These are phyloP conservation scores for Dioctria rufipes DNA, from an alignment of 2,888 invertebrate genomes.

Conservation along the genomic window DNA sequence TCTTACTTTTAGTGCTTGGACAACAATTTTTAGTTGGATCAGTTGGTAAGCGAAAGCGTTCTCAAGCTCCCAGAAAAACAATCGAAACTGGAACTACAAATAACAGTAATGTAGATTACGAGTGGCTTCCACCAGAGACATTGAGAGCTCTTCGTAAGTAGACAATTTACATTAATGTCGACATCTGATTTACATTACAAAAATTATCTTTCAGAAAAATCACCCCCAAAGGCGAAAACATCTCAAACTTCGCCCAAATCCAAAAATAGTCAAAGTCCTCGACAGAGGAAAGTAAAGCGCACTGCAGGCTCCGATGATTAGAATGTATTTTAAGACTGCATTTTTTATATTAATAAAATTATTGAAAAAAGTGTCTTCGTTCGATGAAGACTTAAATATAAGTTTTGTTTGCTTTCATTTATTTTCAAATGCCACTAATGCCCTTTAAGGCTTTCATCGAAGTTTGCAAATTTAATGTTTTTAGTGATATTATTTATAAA, in stretches of 20 bases:
- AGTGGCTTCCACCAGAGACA: conserved; percentile 97
- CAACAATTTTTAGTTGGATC: conserved; percentile 91
- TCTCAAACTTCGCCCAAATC: conserved; percentile 72
- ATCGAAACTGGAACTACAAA: conserved; percentile 94
- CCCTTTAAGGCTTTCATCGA: too few species aligned
- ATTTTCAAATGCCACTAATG: too few species aligned
- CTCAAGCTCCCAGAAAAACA: conserved; percentile 74
- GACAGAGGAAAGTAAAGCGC: conserved; percentile 84
- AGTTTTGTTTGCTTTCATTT: neutral
- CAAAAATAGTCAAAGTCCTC: conserved; percentile 79
- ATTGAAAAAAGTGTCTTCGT: conserved; percentile 53
- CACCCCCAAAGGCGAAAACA: conserved; percentile 77
- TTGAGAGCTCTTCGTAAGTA: conserved; percentile 86
- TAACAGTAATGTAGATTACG: conserved; percentile 94
- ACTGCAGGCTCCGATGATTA: conserved; percentile 80
- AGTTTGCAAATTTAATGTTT: too few species aligned
- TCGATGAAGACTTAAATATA: conserved; percentile 52
- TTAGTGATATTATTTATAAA: too few species aligned
- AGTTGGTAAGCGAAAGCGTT: conserved; percentile 79
- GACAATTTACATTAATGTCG: neutral
- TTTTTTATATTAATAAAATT: conserved; percentile 31
- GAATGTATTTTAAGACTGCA: conserved; percentile 51
- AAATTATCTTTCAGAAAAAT: conserved; percentile 76
- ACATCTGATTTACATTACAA: conserved; percentile 11
- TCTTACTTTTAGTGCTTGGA: conserved; percentile 88